Percentiles rank a stretch among this genome's conserved stretches.
Evolutionary conservation across 2,113 vertebrate genomes (phyloP).

Genomic region (Condylura cristata): DNA sequence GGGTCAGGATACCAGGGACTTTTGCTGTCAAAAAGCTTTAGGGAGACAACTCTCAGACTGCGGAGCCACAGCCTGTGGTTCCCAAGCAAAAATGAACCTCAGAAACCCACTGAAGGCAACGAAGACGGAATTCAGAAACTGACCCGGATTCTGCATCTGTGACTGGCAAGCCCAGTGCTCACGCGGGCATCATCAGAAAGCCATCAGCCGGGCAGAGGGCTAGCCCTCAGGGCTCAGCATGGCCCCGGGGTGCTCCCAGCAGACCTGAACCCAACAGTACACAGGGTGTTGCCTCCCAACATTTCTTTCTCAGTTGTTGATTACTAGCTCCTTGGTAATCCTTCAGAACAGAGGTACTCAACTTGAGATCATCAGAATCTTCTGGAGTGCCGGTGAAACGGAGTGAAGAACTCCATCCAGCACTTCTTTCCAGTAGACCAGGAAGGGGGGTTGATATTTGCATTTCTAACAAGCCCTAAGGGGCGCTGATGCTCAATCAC

Average conservation of each 20-base stretch:
- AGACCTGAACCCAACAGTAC: not conserved
- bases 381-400: not conserved
- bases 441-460: not conserved
- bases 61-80: not conserved
- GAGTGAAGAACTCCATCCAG: accelerated
- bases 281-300: not conserved
- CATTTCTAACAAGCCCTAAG: not conserved
- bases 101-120: not conserved
- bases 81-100: not conserved
- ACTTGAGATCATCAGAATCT: not conserved
- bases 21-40: slow-evolving; percentile 23
- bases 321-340: not conserved
- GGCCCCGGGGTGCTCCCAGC: accelerated
- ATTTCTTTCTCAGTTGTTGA: too few relatives aligned
- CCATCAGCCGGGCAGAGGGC: not conserved
- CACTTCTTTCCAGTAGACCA: not conserved
- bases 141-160: not conserved
- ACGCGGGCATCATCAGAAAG: not conserved
- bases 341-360: not conserved
- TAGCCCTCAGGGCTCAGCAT: not conserved
- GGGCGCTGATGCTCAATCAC: accelerated
- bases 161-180: not conserved
- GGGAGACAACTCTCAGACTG: not conserved
- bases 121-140: not conserved
- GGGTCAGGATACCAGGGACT: not conserved